phyloP scores from a whole-genome alignment of 2,888 invertebrate species.

The Himalopsyche anomala region DNA sequence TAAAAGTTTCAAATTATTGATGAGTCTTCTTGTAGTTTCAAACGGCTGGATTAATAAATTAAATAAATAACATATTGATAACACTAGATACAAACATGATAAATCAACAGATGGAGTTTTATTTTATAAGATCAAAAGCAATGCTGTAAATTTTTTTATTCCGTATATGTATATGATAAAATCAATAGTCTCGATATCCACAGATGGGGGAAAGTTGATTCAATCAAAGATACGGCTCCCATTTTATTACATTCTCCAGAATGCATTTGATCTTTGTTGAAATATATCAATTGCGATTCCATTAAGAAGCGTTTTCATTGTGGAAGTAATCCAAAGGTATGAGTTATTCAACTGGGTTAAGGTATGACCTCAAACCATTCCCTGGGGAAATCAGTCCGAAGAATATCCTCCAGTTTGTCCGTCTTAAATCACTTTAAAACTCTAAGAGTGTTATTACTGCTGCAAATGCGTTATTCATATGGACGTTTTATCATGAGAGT shows the following conservation, averaged over 20 bases:
- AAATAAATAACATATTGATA: too few relatives aligned
- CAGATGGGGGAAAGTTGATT: too few relatives aligned
- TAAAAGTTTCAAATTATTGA: too few relatives aligned
- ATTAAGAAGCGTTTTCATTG: conserved; percentile 4
- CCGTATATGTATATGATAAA: too few relatives aligned
- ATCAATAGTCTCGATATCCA: too few relatives aligned
- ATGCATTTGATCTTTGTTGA: background rate
- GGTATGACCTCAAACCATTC: conserved; percentile 38
- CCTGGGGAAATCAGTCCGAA: conserved; percentile 32
- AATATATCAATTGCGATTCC: conserved; percentile 7
- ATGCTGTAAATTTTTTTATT: too few relatives aligned
- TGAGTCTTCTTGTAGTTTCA: too few relatives aligned
- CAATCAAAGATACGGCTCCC: too few relatives aligned
- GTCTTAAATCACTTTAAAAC: conserved; percentile 52
- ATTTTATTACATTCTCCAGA: background rate
- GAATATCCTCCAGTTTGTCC: conserved; percentile 36
- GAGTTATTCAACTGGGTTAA: conserved; percentile 22
- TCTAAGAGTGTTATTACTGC: conserved; percentile 45
- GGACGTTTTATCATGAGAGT: conserved; percentile 29
- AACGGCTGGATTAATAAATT: too few relatives aligned
- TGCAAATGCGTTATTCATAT: conserved; percentile 38
- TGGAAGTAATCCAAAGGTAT: background rate
- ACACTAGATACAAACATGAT: too few relatives aligned
- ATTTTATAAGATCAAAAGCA: too few relatives aligned
- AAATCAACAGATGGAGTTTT: too few relatives aligned